Evolutionary conservation across 2,113 vertebrate genomes (phyloP).

Genomic region (Orcinus orca): DNA sequence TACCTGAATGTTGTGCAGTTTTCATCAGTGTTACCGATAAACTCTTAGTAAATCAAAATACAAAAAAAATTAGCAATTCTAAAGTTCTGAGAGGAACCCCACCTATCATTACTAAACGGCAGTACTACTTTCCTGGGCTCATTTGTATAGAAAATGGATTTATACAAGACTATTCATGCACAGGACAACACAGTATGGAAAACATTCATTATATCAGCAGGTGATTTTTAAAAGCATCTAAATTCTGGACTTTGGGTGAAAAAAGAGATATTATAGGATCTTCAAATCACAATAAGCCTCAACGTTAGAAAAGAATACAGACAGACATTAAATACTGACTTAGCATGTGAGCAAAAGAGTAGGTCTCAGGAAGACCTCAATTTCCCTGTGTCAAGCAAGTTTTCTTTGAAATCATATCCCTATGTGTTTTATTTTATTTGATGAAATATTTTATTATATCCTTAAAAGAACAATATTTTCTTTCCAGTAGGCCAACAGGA

Average conservation of each 20-base stretch:
- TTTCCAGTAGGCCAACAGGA: neutral
- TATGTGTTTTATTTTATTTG: neutral
- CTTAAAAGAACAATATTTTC: neutral
- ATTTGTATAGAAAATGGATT: neutral
- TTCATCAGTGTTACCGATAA: neutral
- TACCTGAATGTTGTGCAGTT: neutral
- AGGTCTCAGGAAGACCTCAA: neutral
- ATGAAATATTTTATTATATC: neutral
- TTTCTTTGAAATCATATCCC: neutral
- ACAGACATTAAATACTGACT: neutral
- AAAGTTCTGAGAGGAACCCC: neutral
- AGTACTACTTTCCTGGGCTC: neutral
- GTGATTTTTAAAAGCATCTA: neutral
- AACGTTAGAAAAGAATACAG: neutral
- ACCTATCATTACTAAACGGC: neutral
- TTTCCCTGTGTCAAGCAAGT: neutral
- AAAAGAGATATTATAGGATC: neutral
- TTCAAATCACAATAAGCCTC: neutral
- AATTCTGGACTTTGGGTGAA: neutral
- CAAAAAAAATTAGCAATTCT: neutral
- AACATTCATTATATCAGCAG: neutral
- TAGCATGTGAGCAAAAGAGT: neutral
- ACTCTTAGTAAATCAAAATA: neutral
- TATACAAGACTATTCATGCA: neutral
- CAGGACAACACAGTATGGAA: neutral